A percentile compares a stretch with the other conserved stretches of the same genome.
Evolutionary conservation across 2,888 invertebrate genomes (phyloP).

Genomic region (Apoda limacodes): DNA sequence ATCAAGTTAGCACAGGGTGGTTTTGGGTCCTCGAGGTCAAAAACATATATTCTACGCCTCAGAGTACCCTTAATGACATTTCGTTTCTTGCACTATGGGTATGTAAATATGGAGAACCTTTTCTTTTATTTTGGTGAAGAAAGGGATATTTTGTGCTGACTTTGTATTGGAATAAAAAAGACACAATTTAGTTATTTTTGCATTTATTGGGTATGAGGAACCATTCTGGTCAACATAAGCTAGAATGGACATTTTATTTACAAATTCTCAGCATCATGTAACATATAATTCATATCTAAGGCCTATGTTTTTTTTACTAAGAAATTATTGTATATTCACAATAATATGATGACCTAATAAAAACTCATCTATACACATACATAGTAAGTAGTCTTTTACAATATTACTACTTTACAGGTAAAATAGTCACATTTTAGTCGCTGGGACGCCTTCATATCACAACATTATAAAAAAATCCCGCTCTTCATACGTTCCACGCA

Average conservation of each 20-base stretch:
- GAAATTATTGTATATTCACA: slow-evolving; percentile 65
- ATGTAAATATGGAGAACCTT: too few relatives aligned
- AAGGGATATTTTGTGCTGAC: too few relatives aligned
- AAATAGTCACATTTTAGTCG: background rate
- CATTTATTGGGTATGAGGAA: slow-evolving; percentile 71
- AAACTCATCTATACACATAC: slow-evolving; percentile 58
- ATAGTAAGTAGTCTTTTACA: slow-evolving; percentile 24
- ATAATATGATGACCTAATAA: slow-evolving; percentile 56
- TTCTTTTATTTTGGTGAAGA: too few relatives aligned
- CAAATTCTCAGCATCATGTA: slow-evolving; percentile 59
- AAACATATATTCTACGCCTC: too few relatives aligned
- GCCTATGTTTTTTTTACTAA: slow-evolving; percentile 51
- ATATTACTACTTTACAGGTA: slow-evolving; percentile 10
- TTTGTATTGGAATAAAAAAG: slow-evolving; percentile 27
- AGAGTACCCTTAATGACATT: too few relatives aligned
- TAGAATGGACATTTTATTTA: slow-evolving; percentile 68
- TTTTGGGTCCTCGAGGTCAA: too few relatives aligned
- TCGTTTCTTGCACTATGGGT: too few relatives aligned
- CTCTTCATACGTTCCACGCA: background rate
- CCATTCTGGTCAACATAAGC: slow-evolving; percentile 70
- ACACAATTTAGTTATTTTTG: slow-evolving; percentile 55
- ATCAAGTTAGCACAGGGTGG: too few relatives aligned
- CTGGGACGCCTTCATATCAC: background rate
- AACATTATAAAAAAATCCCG: too few relatives aligned
- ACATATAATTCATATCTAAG: slow-evolving; percentile 54